Evolutionary conservation across 2,888 invertebrate genomes (phyloP), one percentile per base, ranked within the genome.

Genomic region (Sminthurinus aureus): DNA sequence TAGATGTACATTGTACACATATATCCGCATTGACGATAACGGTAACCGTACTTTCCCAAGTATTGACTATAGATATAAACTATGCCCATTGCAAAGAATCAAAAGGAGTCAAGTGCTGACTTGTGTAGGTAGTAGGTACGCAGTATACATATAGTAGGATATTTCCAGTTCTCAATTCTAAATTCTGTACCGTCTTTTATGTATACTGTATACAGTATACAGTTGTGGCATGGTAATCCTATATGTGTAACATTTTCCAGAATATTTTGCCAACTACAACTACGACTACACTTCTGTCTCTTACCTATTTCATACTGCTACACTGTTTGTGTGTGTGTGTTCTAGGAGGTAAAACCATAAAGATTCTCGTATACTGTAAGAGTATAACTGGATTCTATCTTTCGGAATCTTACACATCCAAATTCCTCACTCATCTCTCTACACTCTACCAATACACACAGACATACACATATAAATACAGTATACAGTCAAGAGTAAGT

Each of bases 361-460:
- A 38, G 38, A 38, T n/a, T n/a, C n/a, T 74, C 69, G 38, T 51
- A 2, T 6, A n/a, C 12, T 18, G 22, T 52, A 52, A 52, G 9
- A 52, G 9, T 11, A 52, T 8, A 8, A 52, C 58, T 18, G 58
- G 18, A 58, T 58, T 58, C 58, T 58, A 13, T 58, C 58, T 58
- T 2, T 58, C 18, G 58, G 58, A 58, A 58, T 58, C 58, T 58
- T 58, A 18, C 58, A 58, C 58, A 58, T 58, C 24, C 26, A 0
- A 73, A 26, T 73, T 73, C 73, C 73, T 24, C 73, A 73, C 38
- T 38, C 73, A 73, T 71, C 20, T 73, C 24, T 15, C 13, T 18
- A 58, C 18, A 58, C 58, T 38, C 38, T 18, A 58, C 58, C 58
- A 6, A 58, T 20, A 71, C 24, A 71, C 24, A 3, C 24, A 71